Base-by-base conservation (phyloP, 1,140 invertebrate species). In the Branchinecta lynchi region DNA sequence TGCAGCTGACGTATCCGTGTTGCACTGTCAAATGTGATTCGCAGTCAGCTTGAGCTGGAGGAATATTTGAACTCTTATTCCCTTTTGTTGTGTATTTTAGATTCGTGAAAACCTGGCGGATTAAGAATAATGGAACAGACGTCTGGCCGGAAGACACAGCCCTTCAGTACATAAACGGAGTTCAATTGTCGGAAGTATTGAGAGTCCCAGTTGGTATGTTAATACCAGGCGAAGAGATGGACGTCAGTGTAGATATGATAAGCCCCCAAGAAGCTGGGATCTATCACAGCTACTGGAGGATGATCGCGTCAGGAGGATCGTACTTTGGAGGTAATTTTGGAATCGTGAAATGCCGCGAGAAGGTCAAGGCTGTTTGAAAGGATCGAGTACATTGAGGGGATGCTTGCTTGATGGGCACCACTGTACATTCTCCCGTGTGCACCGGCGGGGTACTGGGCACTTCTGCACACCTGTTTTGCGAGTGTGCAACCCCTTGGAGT, bases 251-350 rank as follows among this genome's bases (percentile, higher is more conserved):
- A 21, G 81, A 84, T 70, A 84, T 91, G 81, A 79, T 79, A 8
- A 87, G 87, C 78, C 89, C 90, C 20, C 74, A 80, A 43, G 75
- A 80, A 68, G 79, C 84, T 69, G 89, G 89, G 10, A 82, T 84
- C n/a, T 90, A 89, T 76, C 84, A 89, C 74, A 84, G 86, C 78
- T 86, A 89, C 79, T 94, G 90, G 89, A 84, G 89, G 71, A 84
- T 93, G 82, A 85, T 83, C 75, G 90, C 89, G 66, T 80, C 86
- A 32, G 85, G 84, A 72, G 90, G 90, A 69, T 82, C 85, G 71
- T 89, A 86, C 77, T 93, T 93, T 84, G 91, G 91, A 80, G 89
- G 89, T 89, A 60, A 60, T 60, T 60, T 60, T 60, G 17, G 51
- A 60, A 12, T 15, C 17, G 32, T 32, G 32, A 32, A 32, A 32